phyloP scores from a whole-genome alignment of 2,113 vertebrate species.

The Bambusicola thoracicus region DNA sequence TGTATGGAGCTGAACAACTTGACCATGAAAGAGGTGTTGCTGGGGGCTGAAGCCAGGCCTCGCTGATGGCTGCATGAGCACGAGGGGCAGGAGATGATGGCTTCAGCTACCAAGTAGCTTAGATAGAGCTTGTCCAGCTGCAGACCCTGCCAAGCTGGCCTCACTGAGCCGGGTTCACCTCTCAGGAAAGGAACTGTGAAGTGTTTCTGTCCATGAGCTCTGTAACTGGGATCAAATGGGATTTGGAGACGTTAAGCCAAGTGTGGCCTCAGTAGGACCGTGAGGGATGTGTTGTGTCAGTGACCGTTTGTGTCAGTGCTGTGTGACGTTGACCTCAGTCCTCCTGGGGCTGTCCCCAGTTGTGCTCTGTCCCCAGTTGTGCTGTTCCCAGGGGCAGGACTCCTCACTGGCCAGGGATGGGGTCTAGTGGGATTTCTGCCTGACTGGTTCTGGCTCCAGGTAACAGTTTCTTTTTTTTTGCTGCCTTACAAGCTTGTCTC shows the following conservation, averaged over 20 bases:
- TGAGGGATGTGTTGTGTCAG: accelerated
- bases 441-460: conserved; percentile 46
- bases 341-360: background rate
- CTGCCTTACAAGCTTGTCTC: conserved; percentile 20
- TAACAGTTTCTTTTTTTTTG: conserved; percentile 37
- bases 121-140: accelerated
- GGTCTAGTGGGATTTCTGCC: conserved; percentile 29
- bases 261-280: background rate
- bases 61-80: accelerated
- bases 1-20: conserved; percentile 21
- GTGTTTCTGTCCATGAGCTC: background rate
- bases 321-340: accelerated
- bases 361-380: background rate
- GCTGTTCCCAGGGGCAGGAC: background rate
- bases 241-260: accelerated
- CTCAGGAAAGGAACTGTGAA: background rate
- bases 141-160: background rate
- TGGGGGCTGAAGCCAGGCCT: background rate
- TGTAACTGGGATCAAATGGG: background rate
- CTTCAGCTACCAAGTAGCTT: background rate
- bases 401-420: background rate
- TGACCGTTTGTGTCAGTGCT: accelerated
- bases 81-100: background rate
- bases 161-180: accelerated
- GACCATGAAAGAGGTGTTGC: background rate